Evolutionary conservation across 2,113 vertebrate species (phyloP).

Genomic region (Fregetta grallaria): DNA sequence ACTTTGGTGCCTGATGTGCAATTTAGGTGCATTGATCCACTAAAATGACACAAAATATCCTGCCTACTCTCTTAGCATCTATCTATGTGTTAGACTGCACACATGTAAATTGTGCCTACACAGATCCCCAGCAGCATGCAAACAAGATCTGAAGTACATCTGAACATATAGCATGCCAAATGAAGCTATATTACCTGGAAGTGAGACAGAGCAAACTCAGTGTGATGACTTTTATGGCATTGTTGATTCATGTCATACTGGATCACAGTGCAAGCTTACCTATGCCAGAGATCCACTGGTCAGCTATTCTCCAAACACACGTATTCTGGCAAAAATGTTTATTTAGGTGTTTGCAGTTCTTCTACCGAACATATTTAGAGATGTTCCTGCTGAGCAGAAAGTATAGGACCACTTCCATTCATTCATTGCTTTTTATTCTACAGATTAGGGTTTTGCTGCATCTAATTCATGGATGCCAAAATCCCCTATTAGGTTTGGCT

Average conservation of each 20-base stretch:
- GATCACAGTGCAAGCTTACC: neutral
- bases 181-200: neutral
- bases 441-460: neutral
- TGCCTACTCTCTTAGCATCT: neutral
- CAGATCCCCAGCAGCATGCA: neutral
- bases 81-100: neutral
- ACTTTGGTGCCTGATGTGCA: neutral
- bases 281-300: neutral
- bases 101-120: neutral
- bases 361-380: neutral
- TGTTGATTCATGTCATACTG: neutral
- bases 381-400: neutral
- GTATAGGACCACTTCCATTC: neutral
- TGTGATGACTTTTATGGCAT: neutral
- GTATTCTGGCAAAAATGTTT: neutral
- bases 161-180: neutral
- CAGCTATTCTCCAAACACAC: neutral
- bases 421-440: neutral
- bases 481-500: neutral
- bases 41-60: neutral
- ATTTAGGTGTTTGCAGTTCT: neutral
- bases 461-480: neutral
- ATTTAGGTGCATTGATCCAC: neutral
- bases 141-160: neutral
- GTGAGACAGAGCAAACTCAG: neutral